Base-by-base conservation (phyloP, 2,797 vertebrate species). In the Sebastes minor region DNA sequence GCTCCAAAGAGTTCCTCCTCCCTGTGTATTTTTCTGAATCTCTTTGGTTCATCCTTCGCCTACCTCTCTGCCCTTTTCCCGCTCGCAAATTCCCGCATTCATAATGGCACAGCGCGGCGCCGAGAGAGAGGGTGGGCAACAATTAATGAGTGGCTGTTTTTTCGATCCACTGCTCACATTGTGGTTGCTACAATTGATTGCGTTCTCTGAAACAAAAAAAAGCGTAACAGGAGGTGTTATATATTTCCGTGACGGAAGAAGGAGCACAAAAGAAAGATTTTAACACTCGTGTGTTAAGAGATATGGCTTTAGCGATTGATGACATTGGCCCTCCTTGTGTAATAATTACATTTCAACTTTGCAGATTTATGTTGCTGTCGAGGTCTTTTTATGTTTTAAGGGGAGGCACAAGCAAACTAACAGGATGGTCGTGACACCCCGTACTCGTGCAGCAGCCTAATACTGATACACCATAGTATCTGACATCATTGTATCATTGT, bases 1-100 rank as follows among this genome's bases (percentile, higher is more conserved):
- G 95, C 95, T 96, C 91, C 94, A 94, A 96, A 95, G 95, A 94
- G 91, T 95, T 95, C 94, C 86, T 85, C 90, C 86, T 93, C 90
- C 85, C 90, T 91, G 91, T 91, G 88, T 94, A 72, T 91, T 90
- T 93, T 88, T 88, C 85, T 78, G 85, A 93, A 92, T 94, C 85
- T 91, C 89, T 94, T 89, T 88, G 88, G 87, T 93, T 93, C 92
- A 92, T 94, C 92, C 91, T 89, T 91, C 86, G 79, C 81, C 89
- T 91, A 89, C 92, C 92, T 90, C 90, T 87, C 87, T 95, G 94
- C 92, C 94, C 93, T 94, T 95, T 94, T 88, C 86, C 59, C 52
- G 32, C 84, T 84, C 63, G 57, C 88, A 70, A 42, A 85, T 87
- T 84, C 88, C 83, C 72, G 80, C 91, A 85, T 89, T 89, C 72